These are phyloP conservation scores for Brachyptera risi DNA, from an alignment of 2,888 invertebrate species.

Conservation along the genomic window DNA sequence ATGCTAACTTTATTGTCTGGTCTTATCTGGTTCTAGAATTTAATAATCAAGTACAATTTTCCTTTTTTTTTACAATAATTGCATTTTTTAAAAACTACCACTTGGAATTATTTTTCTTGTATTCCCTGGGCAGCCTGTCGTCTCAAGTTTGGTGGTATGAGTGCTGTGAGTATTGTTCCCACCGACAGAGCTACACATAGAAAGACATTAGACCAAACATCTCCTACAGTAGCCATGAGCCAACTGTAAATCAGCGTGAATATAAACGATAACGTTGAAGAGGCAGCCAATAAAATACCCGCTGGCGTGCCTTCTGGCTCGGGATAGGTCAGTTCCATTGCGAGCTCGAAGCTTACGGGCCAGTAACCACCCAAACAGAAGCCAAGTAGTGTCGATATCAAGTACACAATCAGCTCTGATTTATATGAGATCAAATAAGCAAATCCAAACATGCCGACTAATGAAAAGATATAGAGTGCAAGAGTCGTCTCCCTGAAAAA, in stretches of 20 bases:
- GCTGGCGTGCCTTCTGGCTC: constrained; percentile 57
- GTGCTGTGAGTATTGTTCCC: constrained; percentile 51
- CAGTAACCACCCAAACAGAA: constrained; percentile 64
- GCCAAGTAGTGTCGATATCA: constrained; percentile 60
- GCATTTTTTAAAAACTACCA: no score
- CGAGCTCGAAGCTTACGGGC: constrained; percentile 59
- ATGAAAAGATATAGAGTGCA: constrained; percentile 82
- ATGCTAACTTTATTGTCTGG: no score
- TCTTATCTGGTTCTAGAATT: no score
- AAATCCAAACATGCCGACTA: constrained; percentile 88
- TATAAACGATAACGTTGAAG: constrained; percentile 48
- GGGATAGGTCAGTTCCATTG: constrained; percentile 58
- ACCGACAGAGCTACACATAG: constrained; percentile 46
- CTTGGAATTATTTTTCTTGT: background rate
- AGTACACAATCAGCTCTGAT: constrained; percentile 74
- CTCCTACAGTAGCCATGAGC: constrained; percentile 40
- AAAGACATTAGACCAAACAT: constrained; percentile 48
- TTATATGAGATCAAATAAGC: constrained; percentile 80
- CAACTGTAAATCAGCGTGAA: constrained; percentile 41
- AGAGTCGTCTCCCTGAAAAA: constrained; percentile 80
- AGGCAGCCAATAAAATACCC: constrained; percentile 55
- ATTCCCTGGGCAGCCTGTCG: constrained; percentile 63
- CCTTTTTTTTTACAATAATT: no score
- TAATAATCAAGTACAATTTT: no score
- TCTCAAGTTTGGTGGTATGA: constrained; percentile 73